Evolutionary conservation across 1,140 invertebrate species (phyloP).

Genomic region (Aphis gossypii): DNA sequence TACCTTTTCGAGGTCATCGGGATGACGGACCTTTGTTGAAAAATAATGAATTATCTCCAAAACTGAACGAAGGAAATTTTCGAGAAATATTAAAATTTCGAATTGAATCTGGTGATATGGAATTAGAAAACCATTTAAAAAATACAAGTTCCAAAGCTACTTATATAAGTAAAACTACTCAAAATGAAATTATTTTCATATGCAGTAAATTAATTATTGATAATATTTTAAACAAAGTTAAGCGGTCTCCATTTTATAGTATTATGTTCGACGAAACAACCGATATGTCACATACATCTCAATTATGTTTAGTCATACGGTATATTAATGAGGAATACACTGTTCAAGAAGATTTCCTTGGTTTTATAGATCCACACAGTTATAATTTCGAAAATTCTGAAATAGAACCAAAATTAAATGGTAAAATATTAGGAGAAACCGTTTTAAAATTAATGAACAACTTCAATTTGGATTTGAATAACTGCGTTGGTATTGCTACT

Average conservation of each 20-base stretch:
- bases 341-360: constrained; percentile 61
- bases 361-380: too few relatives aligned
- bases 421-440: too few relatives aligned
- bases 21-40: constrained; percentile 60
- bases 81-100: constrained; percentile 61
- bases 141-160: constrained; percentile 59
- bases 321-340: constrained; percentile 60
- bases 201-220: constrained; percentile 61
- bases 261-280: constrained; percentile 63
- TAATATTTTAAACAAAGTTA: constrained; percentile 60
- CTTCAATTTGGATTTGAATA: too few relatives aligned
- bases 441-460: too few relatives aligned
- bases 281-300: constrained; percentile 61
- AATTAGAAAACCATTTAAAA: constrained; percentile 61
- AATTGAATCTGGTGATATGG: constrained; percentile 60
- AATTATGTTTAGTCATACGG: constrained; percentile 61
- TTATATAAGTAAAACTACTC: constrained; percentile 62
- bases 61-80: constrained; percentile 62
- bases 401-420: too few relatives aligned
- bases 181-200: constrained; percentile 62
- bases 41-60: constrained; percentile 33
- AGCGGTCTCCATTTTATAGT: constrained; percentile 59
- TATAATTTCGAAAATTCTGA: too few relatives aligned
- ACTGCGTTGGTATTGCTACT: background rate
- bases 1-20: constrained; percentile 61